Evolutionary conservation across 2,113 vertebrate species (phyloP), one percentile per base, ranked within the genome.

Genomic region (Nycticryphes semicollaris): DNA sequence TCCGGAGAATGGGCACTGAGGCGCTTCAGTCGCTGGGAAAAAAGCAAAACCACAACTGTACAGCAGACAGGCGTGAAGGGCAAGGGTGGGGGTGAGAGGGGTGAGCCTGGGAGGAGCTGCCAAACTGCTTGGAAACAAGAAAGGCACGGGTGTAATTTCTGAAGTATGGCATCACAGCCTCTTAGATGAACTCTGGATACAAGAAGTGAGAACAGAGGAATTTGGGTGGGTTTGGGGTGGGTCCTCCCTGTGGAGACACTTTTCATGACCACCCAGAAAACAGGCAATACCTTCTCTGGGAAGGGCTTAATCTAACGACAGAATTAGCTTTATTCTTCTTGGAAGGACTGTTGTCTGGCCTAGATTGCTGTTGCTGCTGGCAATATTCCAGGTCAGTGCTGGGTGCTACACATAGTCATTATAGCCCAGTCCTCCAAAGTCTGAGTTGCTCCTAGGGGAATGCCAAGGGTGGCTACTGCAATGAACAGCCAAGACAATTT

Each of bases 1-100:
- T 84, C 87, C 56, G 4, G 80, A 76, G 47, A 79, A 48, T 0
- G 79, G 62, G 73, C 75, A 93, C 6, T 35, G 78, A 77, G 95
- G 39, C 3, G 18, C 57, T 84, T 98, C 97, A 33, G 66, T 80
- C 7, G 63, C 98, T 98, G 84, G 57, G 57, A 84, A 94, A 70
- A 97, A 84, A 97, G 69, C 85, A 93, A 92, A 91, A 30, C n/a
- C 37, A 10, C 64, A 75, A 72, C 24, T 1, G 2, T 57, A 28
- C 7, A 77, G 68, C 35, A 90, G 47, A 63, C 30, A 57, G 89
- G 13, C 1, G 0, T 43, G 75, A 93, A 85, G 30, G 67, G 23
- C 5, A 12, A 48, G n/a, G 0, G 10, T 57, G 37, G 43, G 35
- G 24, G 15, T 31, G 24, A 54, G 70, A 83, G 54, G 28, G 31